Conservation (phyloP, 2,113 vertebrate genomes). For the Megaceryle torquata region DNA sequence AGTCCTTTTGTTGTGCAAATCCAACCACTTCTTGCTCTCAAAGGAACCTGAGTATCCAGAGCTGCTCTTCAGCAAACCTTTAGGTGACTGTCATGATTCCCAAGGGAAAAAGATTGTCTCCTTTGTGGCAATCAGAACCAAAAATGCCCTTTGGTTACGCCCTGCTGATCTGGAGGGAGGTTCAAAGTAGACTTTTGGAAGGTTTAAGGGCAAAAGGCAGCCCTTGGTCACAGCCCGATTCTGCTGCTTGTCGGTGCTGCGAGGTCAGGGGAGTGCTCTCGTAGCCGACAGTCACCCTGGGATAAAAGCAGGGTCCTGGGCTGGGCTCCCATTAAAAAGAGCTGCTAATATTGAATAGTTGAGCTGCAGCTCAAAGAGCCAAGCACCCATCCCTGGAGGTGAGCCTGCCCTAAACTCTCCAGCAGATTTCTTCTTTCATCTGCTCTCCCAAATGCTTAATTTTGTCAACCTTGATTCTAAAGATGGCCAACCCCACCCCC, state of each 20-base stretch:
- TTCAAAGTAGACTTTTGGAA: neutral
- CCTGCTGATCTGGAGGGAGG: neutral
- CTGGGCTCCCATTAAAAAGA: neutral
- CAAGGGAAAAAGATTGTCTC: neutral
- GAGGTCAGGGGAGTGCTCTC: accelerated
- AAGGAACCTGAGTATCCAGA: neutral
- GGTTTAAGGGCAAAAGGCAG: neutral
- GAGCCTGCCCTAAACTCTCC: neutral
- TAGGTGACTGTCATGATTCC: neutral
- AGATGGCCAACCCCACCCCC: neutral
- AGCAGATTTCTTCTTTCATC: neutral
- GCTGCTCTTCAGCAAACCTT: neutral
- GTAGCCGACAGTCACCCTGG: neutral
- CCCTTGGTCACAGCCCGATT: neutral
- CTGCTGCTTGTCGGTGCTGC: neutral
- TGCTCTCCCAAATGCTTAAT: neutral
- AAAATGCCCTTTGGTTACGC: neutral
- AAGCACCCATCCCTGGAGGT: neutral
- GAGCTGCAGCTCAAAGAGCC: neutral
- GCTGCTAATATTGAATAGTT: neutral
- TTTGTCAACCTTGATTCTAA: neutral
- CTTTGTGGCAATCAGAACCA: neutral
- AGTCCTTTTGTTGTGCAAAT: neutral
- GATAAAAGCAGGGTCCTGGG: neutral
- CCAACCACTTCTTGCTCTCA: neutral